phyloP scores from a whole-genome alignment of 2,797 vertebrate genomes.

The Loriculus beryllinus region DNA sequence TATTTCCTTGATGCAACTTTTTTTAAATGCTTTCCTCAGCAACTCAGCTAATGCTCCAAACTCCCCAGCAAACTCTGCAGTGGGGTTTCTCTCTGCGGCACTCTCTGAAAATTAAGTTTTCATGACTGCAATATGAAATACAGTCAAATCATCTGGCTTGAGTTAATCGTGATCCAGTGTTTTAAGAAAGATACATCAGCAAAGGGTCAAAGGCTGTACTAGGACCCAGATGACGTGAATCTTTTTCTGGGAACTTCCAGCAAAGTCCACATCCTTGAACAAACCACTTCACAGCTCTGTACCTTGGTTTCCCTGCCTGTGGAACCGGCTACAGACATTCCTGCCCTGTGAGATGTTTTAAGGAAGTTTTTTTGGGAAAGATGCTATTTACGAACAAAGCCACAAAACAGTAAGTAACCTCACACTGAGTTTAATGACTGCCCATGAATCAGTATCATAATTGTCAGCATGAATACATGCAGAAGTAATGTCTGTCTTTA shows the following conservation, averaged over 20 bases:
- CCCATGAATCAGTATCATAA: neutral
- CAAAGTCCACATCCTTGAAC: neutral
- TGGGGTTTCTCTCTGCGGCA: neutral
- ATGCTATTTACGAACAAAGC: neutral
- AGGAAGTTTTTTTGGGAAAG: neutral
- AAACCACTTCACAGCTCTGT: neutral
- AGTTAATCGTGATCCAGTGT: neutral
- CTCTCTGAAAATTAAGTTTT: neutral
- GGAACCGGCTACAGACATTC: neutral
- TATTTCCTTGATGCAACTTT: neutral
- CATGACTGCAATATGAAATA: neutral
- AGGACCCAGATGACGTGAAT: neutral
- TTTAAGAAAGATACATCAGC: neutral
- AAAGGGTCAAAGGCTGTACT: fast-evolving
- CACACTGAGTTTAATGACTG: fast-evolving
- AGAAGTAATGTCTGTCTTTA: neutral
- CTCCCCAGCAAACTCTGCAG: neutral
- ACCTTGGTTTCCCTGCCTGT: neutral
- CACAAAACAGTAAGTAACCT: neutral
- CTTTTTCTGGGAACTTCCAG: neutral
- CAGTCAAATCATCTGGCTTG: neutral
- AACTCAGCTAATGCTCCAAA: neutral
- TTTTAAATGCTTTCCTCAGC: neutral
- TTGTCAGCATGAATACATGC: fast-evolving
- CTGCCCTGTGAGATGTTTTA: neutral